phyloP scores from a whole-genome alignment of 2,113 vertebrate species.

The Apteryx mantelli region DNA sequence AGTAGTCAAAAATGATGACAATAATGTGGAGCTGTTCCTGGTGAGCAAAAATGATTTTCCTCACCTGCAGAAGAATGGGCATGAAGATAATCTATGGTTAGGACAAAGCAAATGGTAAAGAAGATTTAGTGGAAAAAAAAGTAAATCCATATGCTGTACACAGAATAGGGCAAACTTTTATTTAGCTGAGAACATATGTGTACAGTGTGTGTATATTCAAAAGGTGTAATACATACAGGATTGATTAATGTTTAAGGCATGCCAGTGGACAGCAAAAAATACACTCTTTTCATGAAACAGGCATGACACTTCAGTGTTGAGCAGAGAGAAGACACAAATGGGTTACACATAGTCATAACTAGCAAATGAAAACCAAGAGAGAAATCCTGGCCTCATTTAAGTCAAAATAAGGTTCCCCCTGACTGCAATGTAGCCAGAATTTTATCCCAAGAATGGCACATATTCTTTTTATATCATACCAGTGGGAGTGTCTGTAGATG shows the following conservation, averaged over 20 bases:
- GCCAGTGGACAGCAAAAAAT: conserved; percentile 24
- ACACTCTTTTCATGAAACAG: background rate
- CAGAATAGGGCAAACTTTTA: background rate
- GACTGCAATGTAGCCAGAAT: conserved; percentile 34
- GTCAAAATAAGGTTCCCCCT: conserved; percentile 6
- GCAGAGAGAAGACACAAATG: conserved; percentile 27
- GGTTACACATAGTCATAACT: background rate
- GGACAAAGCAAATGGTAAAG: background rate
- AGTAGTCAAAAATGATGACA: conserved; percentile 24
- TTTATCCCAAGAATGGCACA: conserved; percentile 40
- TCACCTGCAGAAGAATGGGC: background rate
- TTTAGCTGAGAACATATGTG: background rate
- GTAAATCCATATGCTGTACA: background rate
- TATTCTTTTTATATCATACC: conserved; percentile 65
- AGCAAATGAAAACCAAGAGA: conserved; percentile 26
- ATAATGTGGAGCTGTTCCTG: conserved; percentile 25
- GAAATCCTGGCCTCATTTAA: conserved; percentile 27
- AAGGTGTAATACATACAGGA: background rate
- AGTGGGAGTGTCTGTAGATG: conserved; percentile 59
- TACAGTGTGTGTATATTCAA: background rate
- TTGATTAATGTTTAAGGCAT: background rate
- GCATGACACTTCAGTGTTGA: background rate
- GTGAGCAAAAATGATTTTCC: background rate
- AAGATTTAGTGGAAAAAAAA: background rate
- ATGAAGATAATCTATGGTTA: background rate